These are phyloP conservation scores for Anoplophora glabripennis DNA, from an alignment of 1,140 invertebrate species.

Conservation along the genomic window DNA sequence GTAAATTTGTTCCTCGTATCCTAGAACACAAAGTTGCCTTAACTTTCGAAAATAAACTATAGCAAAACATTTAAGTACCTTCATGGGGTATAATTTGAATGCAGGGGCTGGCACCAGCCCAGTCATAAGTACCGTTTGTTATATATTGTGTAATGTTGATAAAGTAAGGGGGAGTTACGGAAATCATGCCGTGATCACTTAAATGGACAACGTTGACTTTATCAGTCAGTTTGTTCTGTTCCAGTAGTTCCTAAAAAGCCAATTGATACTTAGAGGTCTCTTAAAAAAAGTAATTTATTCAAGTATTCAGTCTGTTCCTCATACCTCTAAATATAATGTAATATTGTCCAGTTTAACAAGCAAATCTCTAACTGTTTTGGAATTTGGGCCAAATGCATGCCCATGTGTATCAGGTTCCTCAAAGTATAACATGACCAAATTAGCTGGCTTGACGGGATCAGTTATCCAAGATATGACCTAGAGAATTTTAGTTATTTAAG, in stretches of 20 bases:
- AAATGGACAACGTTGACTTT: conserved; percentile 66
- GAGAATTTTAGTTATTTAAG: conserved; percentile 16
- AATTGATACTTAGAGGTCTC: neutral
- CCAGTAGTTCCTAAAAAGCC: conserved; percentile 54
- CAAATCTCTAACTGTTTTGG: conserved; percentile 44
- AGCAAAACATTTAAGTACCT: conserved; percentile 44
- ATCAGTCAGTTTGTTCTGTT: conserved; percentile 51
- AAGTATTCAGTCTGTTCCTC: neutral
- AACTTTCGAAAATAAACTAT: conserved; percentile 40
- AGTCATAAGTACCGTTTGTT: conserved; percentile 51
- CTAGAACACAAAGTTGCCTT: conserved; percentile 39
- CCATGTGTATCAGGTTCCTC: conserved; percentile 67
- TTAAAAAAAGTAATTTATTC: neutral
- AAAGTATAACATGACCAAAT: conserved; percentile 69
- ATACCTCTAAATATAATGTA: conserved; percentile 52
- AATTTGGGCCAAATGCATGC: conserved; percentile 53
- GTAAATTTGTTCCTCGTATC: conserved; percentile 53
- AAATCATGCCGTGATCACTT: conserved; percentile 74
- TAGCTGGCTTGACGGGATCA: conserved; percentile 55
- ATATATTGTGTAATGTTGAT: conserved; percentile 61
- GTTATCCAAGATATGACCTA: conserved; percentile 64
- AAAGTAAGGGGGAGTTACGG: conserved; percentile 52
- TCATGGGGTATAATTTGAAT: conserved; percentile 56
- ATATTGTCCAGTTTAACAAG: conserved; percentile 57
- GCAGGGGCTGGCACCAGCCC: conserved; percentile 50